A percentile compares a stretch with the other conserved stretches of the same genome.
Evolutionary conservation across 2,113 vertebrate genomes (phyloP).

Genomic region (Lycocorax pyrrhopterus): DNA sequence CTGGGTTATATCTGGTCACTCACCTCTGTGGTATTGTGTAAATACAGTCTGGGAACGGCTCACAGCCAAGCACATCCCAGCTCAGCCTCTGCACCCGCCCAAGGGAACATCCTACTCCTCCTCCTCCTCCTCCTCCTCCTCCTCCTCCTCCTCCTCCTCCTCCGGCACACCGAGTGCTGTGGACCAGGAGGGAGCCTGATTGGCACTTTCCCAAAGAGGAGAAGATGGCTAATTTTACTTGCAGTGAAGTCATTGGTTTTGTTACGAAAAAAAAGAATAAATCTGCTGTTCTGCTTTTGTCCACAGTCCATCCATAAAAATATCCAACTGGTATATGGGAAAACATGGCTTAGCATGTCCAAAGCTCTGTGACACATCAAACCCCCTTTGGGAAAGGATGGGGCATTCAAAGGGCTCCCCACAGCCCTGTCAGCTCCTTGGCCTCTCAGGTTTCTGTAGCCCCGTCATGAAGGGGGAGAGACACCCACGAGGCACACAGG

Average conservation of each 20-base stretch:
- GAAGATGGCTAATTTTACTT: neutral
- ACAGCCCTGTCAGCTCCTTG: neutral
- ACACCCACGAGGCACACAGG: neutral
- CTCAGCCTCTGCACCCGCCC: neutral
- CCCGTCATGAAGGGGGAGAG: fast-evolving
- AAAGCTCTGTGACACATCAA: neutral
- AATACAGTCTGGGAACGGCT: fast-evolving
- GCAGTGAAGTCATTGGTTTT: neutral
- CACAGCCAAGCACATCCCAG: fast-evolving
- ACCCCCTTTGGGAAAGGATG: neutral
- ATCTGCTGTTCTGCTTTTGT: neutral
- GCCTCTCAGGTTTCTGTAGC: neutral
- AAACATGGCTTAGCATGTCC: neutral
- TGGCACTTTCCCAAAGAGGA: neutral
- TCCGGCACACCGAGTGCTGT: fast-evolving
- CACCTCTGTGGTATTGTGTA: fast-evolving
- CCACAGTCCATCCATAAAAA: neutral
- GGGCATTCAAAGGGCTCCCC: neutral
- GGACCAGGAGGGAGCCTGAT: neutral
- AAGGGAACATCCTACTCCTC: neutral
- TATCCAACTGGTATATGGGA: neutral
- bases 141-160: neutral
- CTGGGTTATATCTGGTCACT: neutral
- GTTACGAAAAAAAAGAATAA: neutral
- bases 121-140: neutral